Evolutionary conservation across 2,888 invertebrate genomes (phyloP).

Genomic region (Rhagophthalmus giganteus): DNA sequence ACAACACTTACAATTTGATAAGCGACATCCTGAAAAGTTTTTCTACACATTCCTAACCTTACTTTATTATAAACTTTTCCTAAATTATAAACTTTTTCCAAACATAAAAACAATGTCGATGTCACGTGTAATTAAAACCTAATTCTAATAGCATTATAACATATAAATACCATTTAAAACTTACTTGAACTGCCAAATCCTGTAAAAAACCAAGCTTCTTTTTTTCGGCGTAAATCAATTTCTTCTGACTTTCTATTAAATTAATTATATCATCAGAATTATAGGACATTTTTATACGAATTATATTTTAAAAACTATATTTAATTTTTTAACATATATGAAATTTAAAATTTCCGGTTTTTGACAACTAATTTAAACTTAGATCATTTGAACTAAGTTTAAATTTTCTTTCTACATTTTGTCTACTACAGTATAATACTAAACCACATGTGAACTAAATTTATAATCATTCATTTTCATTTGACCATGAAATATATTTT

Average conservation of each 20-base stretch:
- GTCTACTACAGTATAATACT: too few species aligned
- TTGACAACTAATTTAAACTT: neutral
- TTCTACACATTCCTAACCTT: too few species aligned
- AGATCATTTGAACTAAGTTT: neutral
- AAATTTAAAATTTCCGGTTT: neutral
- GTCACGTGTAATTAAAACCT: too few species aligned
- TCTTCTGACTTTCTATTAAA: conserved; percentile 41
- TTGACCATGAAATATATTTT: too few species aligned
- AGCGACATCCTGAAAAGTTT: neutral
- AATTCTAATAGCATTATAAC: too few species aligned
- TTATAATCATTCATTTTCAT: too few species aligned
- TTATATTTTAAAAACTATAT: neutral
- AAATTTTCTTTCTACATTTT: too few species aligned
- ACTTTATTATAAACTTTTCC: too few species aligned
- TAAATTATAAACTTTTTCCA: too few species aligned
- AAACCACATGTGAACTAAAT: too few species aligned
- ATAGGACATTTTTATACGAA: conserved; percentile 1
- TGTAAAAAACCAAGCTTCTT: conserved; percentile 37
- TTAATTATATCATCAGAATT: conserved; percentile 23
- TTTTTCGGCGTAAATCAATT: conserved; percentile 39
- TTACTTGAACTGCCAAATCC: conserved; percentile 24
- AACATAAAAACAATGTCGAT: too few species aligned
- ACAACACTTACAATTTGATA: too few species aligned
- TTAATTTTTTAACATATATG: neutral
- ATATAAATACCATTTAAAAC: neutral